Evolutionary conservation across 2,888 invertebrate species (phyloP).

Genomic region (Tipula helvola): DNA sequence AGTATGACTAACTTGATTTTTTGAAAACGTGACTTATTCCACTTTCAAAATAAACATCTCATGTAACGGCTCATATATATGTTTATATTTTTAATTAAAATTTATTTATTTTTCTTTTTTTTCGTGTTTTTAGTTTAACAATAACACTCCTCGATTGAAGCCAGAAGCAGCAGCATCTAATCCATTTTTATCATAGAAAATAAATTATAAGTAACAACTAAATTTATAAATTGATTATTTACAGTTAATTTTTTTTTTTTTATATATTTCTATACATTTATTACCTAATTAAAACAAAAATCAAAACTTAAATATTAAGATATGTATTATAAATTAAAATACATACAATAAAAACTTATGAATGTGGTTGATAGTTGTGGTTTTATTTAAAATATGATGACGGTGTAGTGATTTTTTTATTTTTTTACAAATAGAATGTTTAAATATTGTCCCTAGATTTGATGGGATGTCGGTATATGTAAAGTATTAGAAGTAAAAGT

Average conservation of each 20-base stretch:
- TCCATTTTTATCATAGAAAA: constrained; percentile 35
- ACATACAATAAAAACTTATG: background rate
- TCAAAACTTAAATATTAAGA: background rate
- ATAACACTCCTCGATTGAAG: constrained; percentile 34
- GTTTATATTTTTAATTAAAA: background rate
- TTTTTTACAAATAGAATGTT: background rate
- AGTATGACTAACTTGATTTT: no score
- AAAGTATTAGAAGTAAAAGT: background rate
- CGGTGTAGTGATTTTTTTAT: background rate
- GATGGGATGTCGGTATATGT: no score
- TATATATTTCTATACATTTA: background rate
- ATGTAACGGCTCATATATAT: background rate
- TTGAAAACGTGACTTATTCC: no score
- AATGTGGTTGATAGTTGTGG: background rate
- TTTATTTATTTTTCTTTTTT: background rate
- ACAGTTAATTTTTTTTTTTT: background rate
- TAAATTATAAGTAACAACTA: background rate
- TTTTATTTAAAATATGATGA: background rate
- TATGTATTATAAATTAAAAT: background rate
- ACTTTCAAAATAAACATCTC: no score
- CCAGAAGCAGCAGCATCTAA: constrained; percentile 35
- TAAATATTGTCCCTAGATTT: background rate
- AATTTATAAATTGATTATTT: background rate
- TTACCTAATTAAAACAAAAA: background rate
- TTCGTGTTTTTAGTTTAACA: constrained; percentile 7